A percentile compares a stretch with the other conserved stretches of the same genome.
Conservation (phyloP, 2,113 vertebrate genomes). For the Poecilia latipinna region DNA sequence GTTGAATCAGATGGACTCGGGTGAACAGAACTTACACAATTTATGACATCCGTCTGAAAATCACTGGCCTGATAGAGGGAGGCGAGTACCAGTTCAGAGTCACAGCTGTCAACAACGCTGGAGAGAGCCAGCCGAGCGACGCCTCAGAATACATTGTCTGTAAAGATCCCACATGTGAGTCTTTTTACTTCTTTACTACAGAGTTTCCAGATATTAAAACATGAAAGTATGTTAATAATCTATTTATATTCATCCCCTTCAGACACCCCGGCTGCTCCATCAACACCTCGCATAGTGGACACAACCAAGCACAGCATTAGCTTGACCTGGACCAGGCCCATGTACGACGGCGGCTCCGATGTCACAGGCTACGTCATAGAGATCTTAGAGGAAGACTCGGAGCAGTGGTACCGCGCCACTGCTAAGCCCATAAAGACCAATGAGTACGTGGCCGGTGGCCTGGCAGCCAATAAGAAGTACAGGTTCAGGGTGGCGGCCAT, state of each 20-base stretch:
- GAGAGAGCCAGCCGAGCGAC: constrained; percentile 94
- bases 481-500: constrained; percentile 92
- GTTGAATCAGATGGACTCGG: constrained; percentile 89
- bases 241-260: constrained; percentile 1
- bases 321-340: constrained; percentile 94
- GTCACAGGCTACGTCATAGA: constrained; percentile 93
- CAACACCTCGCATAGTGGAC: constrained; percentile 92
- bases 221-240: not conserved
- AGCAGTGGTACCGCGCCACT: constrained; percentile 94
- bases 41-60: constrained; percentile 96
- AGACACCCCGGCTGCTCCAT: constrained; percentile 95
- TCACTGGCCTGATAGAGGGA: constrained; percentile 91
- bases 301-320: constrained; percentile 95
- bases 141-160: constrained; percentile 91
- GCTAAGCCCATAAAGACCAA: constrained; percentile 84
- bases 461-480: constrained; percentile 90
- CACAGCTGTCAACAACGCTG: constrained; percentile 92
- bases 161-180: constrained; percentile 95
- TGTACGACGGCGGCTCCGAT: constrained; percentile 92
- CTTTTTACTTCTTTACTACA: not conserved
- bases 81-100: constrained; percentile 97
- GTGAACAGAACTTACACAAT: constrained; percentile 94
- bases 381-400: constrained; percentile 90
- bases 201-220: not conserved
- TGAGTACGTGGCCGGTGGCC: constrained; percentile 87